These are phyloP conservation scores for Pseudochirops cupreus DNA, from an alignment of 2,797 vertebrate genomes.

Conservation along the genomic window DNA sequence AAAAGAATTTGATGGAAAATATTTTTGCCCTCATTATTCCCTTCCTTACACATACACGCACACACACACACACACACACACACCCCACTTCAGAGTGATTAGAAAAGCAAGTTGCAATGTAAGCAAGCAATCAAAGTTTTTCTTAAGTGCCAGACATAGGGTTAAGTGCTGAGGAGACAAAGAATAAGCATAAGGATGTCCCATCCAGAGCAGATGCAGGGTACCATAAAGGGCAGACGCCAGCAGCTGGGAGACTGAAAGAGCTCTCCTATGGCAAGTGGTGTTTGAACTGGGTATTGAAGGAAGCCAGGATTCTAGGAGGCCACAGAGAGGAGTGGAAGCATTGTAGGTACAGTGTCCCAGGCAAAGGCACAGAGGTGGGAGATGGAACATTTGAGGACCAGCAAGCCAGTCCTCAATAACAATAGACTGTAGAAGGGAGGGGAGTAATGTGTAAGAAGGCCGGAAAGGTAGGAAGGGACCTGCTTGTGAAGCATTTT, in stretches of 20 bases:
- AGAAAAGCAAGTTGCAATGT: background rate
- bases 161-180: background rate
- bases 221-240: background rate
- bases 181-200: background rate
- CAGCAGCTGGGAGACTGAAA: background rate
- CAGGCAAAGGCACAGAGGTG: background rate
- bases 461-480: background rate
- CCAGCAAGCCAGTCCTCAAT: background rate
- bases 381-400: background rate
- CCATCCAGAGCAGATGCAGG: background rate
- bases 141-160: background rate
- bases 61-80: background rate
- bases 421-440: background rate
- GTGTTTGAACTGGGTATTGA: background rate
- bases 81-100: background rate
- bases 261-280: background rate
- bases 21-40: background rate
- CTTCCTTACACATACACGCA: no score
- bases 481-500: background rate
- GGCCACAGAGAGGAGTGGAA: background rate
- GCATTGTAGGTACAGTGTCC: background rate
- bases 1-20: background rate
- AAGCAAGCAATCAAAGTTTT: background rate
- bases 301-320: background rate
- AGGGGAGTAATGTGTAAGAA: background rate